Conservation (phyloP, 2,113 vertebrate species). For the Tetraodon nigroviridis region DNA sequence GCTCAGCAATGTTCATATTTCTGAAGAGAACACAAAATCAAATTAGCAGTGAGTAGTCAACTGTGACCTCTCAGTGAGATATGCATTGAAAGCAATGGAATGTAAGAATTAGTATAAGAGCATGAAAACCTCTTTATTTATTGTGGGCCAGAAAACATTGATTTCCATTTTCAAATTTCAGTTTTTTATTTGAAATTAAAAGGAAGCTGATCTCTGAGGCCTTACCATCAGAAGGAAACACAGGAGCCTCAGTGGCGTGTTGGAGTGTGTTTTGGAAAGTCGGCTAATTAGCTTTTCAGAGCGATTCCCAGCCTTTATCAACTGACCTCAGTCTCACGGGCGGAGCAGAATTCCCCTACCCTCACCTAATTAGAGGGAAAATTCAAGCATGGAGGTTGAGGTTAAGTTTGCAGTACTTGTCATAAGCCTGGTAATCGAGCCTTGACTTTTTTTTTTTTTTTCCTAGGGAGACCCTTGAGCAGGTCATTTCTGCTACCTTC, state of each 20-base stretch:
- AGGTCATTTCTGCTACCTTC: slow-evolving; percentile 43
- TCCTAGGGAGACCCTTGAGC: slow-evolving; percentile 33
- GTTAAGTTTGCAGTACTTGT: slow-evolving; percentile 55
- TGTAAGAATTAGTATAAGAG: slow-evolving; percentile 38
- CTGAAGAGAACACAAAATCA: neutral
- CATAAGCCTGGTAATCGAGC: slow-evolving; percentile 58
- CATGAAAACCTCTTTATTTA: neutral
- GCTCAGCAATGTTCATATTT: neutral
- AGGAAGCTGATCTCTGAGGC: slow-evolving; percentile 2
- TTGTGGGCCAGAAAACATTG: too few relatives aligned
- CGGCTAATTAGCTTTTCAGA: slow-evolving; percentile 50
- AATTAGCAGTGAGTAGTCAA: neutral
- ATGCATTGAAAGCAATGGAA: slow-evolving; percentile 44
- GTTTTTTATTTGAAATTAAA: too few relatives aligned
- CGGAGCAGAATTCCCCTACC: slow-evolving; percentile 26
- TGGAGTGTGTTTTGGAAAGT: slow-evolving; percentile 51
- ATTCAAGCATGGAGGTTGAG: slow-evolving; percentile 43
- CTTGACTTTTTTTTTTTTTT: slow-evolving; percentile 30
- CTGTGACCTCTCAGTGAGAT: slow-evolving; percentile 6
- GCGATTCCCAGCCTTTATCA: slow-evolving; percentile 50
- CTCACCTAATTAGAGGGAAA: slow-evolving; percentile 58
- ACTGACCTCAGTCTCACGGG: slow-evolving; percentile 47
- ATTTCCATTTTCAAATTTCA: too few relatives aligned
- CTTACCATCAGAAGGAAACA: slow-evolving; percentile 4
- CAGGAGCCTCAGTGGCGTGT: neutral